These are phyloP conservation scores for Drosophila meridionalis DNA, from an alignment of 2,888 invertebrate genomes.

Conservation along the genomic window DNA sequence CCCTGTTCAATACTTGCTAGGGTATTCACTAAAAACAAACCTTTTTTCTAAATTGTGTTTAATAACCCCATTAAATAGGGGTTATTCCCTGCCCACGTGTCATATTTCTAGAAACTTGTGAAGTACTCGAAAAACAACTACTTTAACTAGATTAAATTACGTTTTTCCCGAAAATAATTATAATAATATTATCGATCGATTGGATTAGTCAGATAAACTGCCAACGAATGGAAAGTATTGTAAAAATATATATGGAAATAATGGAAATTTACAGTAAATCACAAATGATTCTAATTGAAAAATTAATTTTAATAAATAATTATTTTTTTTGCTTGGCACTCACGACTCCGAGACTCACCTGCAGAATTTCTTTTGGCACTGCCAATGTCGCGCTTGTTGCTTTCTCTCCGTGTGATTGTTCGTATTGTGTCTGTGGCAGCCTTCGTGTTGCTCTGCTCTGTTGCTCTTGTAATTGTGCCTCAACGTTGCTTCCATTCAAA, in stretches of 20 bases:
- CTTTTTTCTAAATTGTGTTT: neutral
- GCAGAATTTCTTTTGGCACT: constrained; percentile 37
- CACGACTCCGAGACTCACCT: constrained; percentile 29
- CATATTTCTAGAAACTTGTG: constrained; percentile 7
- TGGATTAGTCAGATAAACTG: neutral
- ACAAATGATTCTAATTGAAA: neutral
- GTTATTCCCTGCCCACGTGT: constrained; percentile 48
- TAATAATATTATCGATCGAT: neutral
- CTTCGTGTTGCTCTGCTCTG: constrained; percentile 28
- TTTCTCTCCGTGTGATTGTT: constrained; percentile 8
- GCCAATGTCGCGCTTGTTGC: constrained; percentile 45
- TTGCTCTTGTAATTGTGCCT: constrained; percentile 45
- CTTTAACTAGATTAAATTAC: constrained; percentile 9
- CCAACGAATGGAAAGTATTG: neutral
- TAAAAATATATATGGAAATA: neutral
- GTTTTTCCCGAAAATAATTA: constrained; percentile 11
- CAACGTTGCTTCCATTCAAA: constrained; percentile 83
- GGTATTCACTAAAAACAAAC: constrained; percentile 12
- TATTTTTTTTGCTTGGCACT: neutral
- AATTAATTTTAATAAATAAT: neutral
- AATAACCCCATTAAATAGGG: constrained; percentile 18
- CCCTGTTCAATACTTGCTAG: neutral
- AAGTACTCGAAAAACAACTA: neutral
- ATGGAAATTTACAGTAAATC: no score
- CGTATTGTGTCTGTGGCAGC: constrained; percentile 21